phyloP scores from a whole-genome alignment of 1,140 invertebrate species.

The Musca vetustissima region DNA sequence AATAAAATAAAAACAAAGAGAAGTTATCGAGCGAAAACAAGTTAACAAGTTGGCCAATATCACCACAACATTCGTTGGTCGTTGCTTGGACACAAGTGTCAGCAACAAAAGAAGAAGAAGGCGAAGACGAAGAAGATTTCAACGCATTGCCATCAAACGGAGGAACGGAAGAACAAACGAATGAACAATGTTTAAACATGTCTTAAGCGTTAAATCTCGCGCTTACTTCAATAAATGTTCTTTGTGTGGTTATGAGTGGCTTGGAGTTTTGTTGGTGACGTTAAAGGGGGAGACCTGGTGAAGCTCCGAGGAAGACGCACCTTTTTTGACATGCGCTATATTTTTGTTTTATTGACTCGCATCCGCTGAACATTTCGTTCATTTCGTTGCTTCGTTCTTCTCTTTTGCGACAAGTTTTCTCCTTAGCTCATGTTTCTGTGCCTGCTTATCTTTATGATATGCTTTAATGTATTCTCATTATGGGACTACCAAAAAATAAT shows the following conservation, averaged over 20 bases:
- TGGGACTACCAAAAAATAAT: no score
- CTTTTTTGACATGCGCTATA: slow-evolving; percentile 7
- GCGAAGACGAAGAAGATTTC: not conserved
- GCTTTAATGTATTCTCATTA: no score
- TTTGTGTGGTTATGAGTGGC: no score
- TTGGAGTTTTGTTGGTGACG: no score
- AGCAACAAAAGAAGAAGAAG: not conserved
- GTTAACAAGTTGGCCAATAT: slow-evolving; percentile 6
- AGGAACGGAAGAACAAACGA: not conserved
- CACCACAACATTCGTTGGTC: not conserved
- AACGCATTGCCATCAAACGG: not conserved
- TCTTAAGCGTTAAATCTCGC: slow-evolving; percentile 17
- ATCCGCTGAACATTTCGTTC: not conserved
- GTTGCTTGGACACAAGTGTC: not conserved
- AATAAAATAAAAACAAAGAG: not conserved
- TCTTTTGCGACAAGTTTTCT: no score
- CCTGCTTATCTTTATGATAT: no score
- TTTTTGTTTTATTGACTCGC: slow-evolving; percentile 2
- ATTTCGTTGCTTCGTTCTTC: no score
- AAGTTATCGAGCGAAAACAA: not conserved
- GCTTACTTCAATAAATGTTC: slow-evolving; percentile 4
- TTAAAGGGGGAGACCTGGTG: no score
- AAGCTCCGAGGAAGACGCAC: not conserved
- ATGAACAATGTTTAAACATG: slow-evolving; percentile 6
- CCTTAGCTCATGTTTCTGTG: no score